phyloP scores from a whole-genome alignment of 2,113 vertebrate genomes.

The Rissa tridactyla region DNA sequence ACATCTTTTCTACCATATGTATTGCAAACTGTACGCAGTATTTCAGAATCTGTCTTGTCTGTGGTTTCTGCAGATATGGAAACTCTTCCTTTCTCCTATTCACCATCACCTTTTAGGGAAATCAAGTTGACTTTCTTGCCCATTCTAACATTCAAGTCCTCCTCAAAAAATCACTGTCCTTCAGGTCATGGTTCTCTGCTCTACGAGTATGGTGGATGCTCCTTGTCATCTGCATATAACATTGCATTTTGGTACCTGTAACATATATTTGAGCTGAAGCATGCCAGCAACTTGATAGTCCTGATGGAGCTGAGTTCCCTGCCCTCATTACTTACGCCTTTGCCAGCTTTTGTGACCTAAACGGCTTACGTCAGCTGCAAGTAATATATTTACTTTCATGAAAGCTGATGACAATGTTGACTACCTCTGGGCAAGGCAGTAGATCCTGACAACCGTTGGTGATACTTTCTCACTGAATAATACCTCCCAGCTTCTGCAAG shows the following conservation, averaged over 20 bases:
- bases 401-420: neutral
- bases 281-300: neutral
- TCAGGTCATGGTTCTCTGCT: neutral
- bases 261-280: neutral
- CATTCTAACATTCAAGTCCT: neutral
- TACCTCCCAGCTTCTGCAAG: neutral
- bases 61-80: neutral
- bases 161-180: neutral
- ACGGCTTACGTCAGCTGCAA: neutral
- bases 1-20: neutral
- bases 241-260: neutral
- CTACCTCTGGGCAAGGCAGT: neutral
- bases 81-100: neutral
- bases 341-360: neutral
- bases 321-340: neutral
- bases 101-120: neutral
- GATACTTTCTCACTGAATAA: neutral
- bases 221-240: neutral
- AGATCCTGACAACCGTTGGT: neutral
- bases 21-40: neutral
- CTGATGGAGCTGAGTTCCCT: neutral
- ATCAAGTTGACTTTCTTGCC: neutral
- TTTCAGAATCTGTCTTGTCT: neutral
- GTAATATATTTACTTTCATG: neutral
- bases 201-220: fast-evolving